phyloP scores from a whole-genome alignment of 2,888 invertebrate genomes.

The Brachynemurus nebulosus region DNA sequence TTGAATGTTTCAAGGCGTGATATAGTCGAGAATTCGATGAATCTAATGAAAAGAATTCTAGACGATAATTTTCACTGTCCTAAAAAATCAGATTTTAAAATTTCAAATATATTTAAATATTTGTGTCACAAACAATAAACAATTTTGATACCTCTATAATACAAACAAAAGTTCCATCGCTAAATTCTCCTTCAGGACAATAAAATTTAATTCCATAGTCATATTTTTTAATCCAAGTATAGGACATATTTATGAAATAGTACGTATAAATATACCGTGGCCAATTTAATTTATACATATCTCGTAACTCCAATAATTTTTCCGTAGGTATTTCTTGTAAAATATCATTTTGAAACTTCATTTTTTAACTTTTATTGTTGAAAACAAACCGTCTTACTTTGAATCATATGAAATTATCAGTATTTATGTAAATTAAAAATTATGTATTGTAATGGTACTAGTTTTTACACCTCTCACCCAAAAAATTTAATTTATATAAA shows the following conservation, averaged over 20 bases:
- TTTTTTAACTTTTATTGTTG: too few species aligned
- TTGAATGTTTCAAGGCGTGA: background rate
- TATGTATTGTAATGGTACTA: too few species aligned
- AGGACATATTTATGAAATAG: background rate
- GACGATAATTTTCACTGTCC: too few species aligned
- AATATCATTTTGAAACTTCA: too few species aligned
- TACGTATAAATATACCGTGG: background rate
- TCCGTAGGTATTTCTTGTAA: background rate
- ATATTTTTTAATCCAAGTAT: background rate
- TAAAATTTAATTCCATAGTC: background rate
- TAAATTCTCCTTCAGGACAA: background rate
- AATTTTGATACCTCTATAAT: background rate
- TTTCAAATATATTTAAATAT: background rate
- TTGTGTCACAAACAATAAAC: background rate
- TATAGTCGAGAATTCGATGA: background rate
- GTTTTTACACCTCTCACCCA: too few species aligned
- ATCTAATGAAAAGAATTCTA: too few species aligned
- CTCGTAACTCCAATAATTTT: background rate
- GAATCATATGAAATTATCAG: too few species aligned
- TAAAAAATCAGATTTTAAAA: too few species aligned
- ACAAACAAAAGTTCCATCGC: background rate
- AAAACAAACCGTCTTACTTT: too few species aligned
- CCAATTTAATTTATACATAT: background rate
- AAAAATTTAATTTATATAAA: too few species aligned
- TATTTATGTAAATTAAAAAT: too few species aligned